phyloP scores from a whole-genome alignment of 1,140 invertebrate genomes.

The Penaeus japonicus region DNA sequence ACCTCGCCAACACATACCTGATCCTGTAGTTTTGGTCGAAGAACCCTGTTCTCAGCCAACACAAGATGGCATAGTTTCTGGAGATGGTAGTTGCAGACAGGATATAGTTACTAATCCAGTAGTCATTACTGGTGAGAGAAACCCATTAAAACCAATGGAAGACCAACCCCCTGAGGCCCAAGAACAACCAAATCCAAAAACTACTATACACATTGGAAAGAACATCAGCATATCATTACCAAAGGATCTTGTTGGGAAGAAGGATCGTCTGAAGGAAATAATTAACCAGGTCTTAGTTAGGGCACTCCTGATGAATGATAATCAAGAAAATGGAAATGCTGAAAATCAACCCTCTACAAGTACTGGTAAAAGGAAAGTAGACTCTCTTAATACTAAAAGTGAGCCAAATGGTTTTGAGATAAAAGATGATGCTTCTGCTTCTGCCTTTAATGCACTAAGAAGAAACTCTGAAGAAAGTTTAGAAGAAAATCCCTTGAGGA shows the following conservation, averaged over 20 bases:
- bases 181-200: not conserved
- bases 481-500: constrained; percentile 26
- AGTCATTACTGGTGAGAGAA: not conserved
- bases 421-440: not conserved
- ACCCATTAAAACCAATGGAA: not conserved
- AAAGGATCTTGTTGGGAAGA: constrained; percentile 51
- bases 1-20: constrained; percentile 7
- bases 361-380: not conserved
- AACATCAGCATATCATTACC: constrained; percentile 58
- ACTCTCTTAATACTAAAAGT: not conserved
- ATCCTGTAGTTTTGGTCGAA: constrained; percentile 24
- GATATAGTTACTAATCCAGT: not conserved
- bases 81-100: not conserved
- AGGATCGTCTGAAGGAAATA: constrained; percentile 52
- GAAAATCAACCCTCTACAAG: constrained; percentile 33
- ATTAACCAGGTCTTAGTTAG: constrained; percentile 55
- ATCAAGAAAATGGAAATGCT: constrained; percentile 3
- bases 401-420: constrained; percentile 2
- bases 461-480: constrained; percentile 9
- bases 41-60: constrained; percentile 4
- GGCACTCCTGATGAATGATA: constrained; percentile 56
- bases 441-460: not conserved
- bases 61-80: not conserved
- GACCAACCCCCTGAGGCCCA: not conserved
- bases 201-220: constrained; percentile 51